phyloP scores from a whole-genome alignment of 53 echinoderm and acorn worm species.

The Glandiceps talaboti region DNA sequence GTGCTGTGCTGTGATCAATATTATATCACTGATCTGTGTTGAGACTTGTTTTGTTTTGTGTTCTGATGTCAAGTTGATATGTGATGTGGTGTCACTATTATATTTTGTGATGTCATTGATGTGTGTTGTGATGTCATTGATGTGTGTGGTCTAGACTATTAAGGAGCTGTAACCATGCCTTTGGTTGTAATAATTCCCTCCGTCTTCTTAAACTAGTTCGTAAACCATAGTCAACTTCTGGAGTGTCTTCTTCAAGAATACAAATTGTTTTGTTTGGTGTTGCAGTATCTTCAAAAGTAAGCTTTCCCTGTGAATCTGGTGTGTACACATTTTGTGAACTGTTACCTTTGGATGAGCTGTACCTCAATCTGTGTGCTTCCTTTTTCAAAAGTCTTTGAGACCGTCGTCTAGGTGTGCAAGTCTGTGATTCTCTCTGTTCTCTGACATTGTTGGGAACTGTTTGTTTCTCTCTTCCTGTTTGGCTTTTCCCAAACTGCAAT shows the following conservation, averaged over 20 bases:
- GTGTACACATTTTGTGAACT: not conserved
- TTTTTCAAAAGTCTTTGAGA: not conserved
- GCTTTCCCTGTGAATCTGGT: not conserved
- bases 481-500: no score
- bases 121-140: no score
- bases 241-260: slow-evolving; percentile 62
- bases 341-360: not conserved
- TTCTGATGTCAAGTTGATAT: no score
- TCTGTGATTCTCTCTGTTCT: no score
- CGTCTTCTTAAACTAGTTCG: slow-evolving; percentile 38
- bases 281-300: not conserved
- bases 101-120: no score
- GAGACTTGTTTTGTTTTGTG: no score
- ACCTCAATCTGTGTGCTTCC: not conserved
- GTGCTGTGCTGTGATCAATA: no score
- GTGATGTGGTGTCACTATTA: no score
- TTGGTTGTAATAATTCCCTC: slow-evolving; percentile 38
- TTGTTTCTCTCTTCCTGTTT: no score
- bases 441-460: no score
- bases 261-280: not conserved
- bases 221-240: slow-evolving; percentile 59
- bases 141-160: not conserved
- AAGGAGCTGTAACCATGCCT: slow-evolving; percentile 18
- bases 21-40: no score
- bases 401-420: not conserved